These are phyloP conservation scores for Lonchura striata DNA, from an alignment of 2,113 vertebrate species.

Conservation along the genomic window DNA sequence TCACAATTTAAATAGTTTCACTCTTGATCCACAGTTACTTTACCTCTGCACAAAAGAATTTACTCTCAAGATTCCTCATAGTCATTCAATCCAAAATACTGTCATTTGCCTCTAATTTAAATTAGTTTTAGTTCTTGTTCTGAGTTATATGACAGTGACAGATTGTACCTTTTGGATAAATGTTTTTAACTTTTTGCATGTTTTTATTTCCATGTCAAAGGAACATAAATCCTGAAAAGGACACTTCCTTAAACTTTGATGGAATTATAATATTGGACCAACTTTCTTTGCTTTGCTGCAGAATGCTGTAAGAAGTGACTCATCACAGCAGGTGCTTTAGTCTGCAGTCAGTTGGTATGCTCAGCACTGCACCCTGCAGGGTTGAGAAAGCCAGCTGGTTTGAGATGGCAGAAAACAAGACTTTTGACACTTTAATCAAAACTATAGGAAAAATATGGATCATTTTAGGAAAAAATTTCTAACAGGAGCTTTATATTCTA, in stretches of 20 bases:
- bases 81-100: neutral
- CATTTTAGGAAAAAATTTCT: neutral
- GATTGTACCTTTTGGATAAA: neutral
- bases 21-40: neutral
- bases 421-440: neutral
- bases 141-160: neutral
- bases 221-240: neutral
- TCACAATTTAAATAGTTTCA: neutral
- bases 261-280: neutral
- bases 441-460: neutral
- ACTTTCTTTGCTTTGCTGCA: neutral
- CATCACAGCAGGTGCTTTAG: neutral
- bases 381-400: neutral
- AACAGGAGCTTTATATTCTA: neutral
- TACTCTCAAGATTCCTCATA: neutral
- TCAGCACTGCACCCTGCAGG: neutral
- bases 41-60: neutral
- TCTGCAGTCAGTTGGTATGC: neutral
- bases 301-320: neutral
- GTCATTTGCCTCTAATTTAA: neutral
- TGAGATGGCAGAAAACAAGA: neutral
- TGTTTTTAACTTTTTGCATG: neutral
- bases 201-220: constrained; percentile 6
- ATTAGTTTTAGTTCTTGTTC: neutral
- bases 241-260: neutral